phyloP scores from a whole-genome alignment of 2,888 invertebrate genomes.

The Caenorhabditis sp. region DNA sequence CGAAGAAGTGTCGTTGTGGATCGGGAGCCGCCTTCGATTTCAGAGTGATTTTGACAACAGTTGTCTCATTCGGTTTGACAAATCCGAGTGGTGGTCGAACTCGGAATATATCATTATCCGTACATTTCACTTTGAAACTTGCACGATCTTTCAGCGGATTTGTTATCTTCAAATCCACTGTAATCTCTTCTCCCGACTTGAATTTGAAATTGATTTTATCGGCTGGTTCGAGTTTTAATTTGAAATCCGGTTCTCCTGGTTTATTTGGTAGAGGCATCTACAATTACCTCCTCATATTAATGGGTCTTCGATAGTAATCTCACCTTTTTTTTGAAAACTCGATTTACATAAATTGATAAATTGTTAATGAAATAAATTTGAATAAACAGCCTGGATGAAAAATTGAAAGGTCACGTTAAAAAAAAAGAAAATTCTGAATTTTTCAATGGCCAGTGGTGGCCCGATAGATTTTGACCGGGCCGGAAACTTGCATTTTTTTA shows the following conservation, averaged over 20 bases:
- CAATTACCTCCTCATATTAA: too few relatives aligned
- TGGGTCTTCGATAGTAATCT: too few relatives aligned
- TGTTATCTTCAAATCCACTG: conserved; percentile 36
- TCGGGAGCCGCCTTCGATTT: conserved; percentile 39
- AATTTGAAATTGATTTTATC: conserved; percentile 46
- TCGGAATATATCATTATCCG: conserved; percentile 60
- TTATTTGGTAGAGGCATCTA: conserved; percentile 48
- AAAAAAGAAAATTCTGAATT: too few relatives aligned
- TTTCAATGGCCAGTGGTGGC: too few relatives aligned
- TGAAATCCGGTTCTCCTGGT: conserved; percentile 54
- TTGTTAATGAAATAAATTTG: too few relatives aligned
- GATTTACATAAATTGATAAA: too few relatives aligned
- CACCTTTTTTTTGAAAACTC: too few relatives aligned
- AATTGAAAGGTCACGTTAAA: too few relatives aligned
- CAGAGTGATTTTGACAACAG: conserved; percentile 40
- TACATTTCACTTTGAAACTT: conserved; percentile 60
- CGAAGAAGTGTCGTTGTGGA: conserved; percentile 52
- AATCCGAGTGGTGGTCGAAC: conserved; percentile 62
- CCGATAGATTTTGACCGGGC: too few relatives aligned
- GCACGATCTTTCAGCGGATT: conserved; percentile 49
- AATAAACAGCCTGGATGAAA: too few relatives aligned
- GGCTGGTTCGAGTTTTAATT: conserved; percentile 48
- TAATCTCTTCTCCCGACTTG: conserved; percentile 20
- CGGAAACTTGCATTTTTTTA: too few relatives aligned
- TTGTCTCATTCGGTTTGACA: conserved; percentile 47